Evolutionary conservation across 1,140 invertebrate genomes (phyloP).

Genomic region (Bombus balteatus): DNA sequence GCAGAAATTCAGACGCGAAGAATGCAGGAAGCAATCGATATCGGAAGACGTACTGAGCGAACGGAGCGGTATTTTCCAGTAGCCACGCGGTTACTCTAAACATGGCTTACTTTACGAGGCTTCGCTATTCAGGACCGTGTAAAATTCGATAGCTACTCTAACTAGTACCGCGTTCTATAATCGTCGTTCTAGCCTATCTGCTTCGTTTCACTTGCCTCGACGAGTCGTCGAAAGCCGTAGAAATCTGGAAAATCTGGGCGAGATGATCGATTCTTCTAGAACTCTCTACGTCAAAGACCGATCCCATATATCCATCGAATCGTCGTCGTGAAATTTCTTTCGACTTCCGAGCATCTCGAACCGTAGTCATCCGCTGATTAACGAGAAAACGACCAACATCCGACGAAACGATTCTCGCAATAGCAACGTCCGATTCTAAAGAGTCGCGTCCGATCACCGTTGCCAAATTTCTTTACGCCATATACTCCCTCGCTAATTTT

Average conservation of each 20-base stretch:
- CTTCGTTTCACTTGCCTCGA: background rate
- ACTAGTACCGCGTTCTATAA: background rate
- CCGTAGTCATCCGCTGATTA: accelerated
- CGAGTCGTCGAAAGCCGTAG: background rate
- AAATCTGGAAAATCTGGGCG: background rate
- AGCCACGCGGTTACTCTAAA: background rate
- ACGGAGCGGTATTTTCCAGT: background rate
- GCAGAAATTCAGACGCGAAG: background rate
- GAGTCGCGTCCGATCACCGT: constrained; percentile 21
- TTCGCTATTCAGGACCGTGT: background rate
- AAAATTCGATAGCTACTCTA: background rate
- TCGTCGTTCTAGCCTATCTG: background rate
- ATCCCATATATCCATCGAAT: no score
- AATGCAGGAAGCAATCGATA: background rate
- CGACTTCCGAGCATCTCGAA: no score
- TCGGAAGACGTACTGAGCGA: background rate
- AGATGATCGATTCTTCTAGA: no score
- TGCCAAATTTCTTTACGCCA: constrained; percentile 70
- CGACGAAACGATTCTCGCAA: background rate
- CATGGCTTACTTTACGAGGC: background rate
- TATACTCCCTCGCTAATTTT: constrained; percentile 75
- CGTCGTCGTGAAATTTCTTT: background rate
- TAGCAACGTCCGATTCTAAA: background rate
- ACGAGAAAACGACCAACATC: background rate
- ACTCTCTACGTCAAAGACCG: no score